A percentile compares a stretch with the other conserved stretches of the same genome.
Evolutionary conservation across 2,113 vertebrate genomes (phyloP).

Genomic region (Murina feae): DNA sequence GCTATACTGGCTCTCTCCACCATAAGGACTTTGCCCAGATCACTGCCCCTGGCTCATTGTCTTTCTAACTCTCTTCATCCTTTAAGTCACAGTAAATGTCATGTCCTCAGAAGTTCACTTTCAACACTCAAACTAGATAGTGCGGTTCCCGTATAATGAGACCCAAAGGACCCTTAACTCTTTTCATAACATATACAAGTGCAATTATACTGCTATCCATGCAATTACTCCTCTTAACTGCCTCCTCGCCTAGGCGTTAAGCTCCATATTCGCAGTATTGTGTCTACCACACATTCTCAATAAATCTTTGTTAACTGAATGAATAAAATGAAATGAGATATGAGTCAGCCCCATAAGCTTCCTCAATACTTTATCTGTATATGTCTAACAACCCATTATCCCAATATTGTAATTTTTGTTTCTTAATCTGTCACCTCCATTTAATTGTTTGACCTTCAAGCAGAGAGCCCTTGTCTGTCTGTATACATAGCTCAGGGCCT

Average conservation of each 20-base stretch:
- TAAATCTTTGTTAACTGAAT: not conserved
- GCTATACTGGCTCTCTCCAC: not conserved
- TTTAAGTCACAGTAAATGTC: not conserved
- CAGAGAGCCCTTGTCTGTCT: not conserved
- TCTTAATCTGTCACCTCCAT: not conserved
- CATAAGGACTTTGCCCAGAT: not conserved
- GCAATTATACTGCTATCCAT: not conserved
- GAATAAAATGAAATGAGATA: not conserved
- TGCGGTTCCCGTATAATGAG: not conserved
- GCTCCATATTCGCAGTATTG: not conserved
- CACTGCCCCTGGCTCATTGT: no score
- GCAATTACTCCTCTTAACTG: not conserved
- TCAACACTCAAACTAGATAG: no score
- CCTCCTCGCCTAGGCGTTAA: not conserved
- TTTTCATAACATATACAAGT: not conserved
- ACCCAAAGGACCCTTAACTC: not conserved
- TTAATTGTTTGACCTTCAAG: not conserved
- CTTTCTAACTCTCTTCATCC: not conserved
- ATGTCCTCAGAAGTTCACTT: not conserved
- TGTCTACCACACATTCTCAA: not conserved
- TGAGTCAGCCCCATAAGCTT: not conserved
- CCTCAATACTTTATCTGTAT: not conserved
- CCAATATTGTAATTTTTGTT: not conserved
- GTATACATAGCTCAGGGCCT: not conserved
- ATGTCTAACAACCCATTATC: not conserved